Conservation (phyloP, 64 coral and sea anemone species). For the Orbicella faveolata region DNA sequence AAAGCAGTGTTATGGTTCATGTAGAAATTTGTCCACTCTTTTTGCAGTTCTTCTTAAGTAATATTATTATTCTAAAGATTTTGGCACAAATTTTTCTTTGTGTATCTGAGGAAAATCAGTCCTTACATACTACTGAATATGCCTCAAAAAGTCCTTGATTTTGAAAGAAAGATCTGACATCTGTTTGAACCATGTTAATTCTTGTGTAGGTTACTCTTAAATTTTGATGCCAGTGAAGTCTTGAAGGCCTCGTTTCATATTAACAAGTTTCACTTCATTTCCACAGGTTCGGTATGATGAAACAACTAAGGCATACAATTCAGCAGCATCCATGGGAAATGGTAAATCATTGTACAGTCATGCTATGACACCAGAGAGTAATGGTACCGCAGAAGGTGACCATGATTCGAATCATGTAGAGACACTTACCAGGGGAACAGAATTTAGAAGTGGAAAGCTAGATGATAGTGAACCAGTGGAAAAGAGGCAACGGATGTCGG, state of each 20-base stretch:
- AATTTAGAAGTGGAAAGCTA: constrained; percentile 5
- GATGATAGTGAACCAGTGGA: constrained; percentile 18
- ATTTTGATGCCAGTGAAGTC: no score
- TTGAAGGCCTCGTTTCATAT: background rate
- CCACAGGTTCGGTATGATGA: constrained; percentile 87
- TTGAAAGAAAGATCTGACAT: no score
- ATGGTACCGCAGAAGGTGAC: background rate
- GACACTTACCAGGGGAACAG: background rate
- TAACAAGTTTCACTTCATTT: background rate
- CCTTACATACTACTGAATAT: no score
- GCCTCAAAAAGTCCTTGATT: no score
- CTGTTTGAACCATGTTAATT: no score
- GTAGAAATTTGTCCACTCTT: no score
- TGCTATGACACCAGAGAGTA: constrained; percentile 40
- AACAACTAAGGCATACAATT: constrained; percentile 39
- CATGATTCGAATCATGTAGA: constrained; percentile 7
- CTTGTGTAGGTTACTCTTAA: no score
- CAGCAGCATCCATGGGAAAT: constrained; percentile 74
- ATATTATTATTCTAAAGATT: no score
- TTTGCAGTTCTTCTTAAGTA: no score
- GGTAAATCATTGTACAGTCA: constrained; percentile 66
- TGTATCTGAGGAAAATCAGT: no score
- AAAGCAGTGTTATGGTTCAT: no score
- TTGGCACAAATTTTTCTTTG: no score
- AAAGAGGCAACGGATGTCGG: constrained; percentile 23